These are phyloP conservation scores for Cosmia trapezina DNA, from an alignment of 2,888 invertebrate species.

Conservation along the genomic window DNA sequence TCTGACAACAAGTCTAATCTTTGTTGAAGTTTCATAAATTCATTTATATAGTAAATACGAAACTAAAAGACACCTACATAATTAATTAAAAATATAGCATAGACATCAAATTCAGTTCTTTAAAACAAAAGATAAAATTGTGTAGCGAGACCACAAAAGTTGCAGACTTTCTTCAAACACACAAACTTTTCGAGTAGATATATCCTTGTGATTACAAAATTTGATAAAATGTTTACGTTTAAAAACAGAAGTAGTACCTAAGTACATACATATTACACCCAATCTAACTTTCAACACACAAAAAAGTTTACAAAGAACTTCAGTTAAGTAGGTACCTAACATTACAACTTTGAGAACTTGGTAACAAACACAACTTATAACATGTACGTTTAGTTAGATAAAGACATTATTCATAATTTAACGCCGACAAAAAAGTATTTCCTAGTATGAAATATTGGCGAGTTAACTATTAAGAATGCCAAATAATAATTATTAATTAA, in stretches of 20 bases:
- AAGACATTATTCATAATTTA: too few relatives aligned
- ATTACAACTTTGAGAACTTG: conserved; percentile 9
- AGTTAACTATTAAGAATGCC: too few relatives aligned
- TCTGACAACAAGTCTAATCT: too few relatives aligned
- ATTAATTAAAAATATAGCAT: too few relatives aligned
- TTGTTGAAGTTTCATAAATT: background rate
- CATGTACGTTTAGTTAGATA: too few relatives aligned
- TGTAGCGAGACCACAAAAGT: conserved; percentile 17
- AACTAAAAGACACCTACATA: too few relatives aligned
- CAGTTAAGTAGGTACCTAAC: background rate
- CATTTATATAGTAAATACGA: background rate
- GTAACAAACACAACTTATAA: conserved; percentile 9
- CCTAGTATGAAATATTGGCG: too few relatives aligned
- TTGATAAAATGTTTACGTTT: conserved; percentile 51
- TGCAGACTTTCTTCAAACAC: conserved; percentile 34
- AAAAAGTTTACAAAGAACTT: conserved; percentile 39
- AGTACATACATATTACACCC: conserved; percentile 32
- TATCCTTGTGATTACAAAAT: conserved; percentile 49
- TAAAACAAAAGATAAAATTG: too few relatives aligned
- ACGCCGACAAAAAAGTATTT: too few relatives aligned
- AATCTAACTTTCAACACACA: conserved; percentile 54
- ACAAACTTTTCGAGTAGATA: conserved; percentile 35
- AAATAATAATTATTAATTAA: too few relatives aligned
- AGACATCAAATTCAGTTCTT: too few relatives aligned
- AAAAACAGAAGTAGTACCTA: conserved; percentile 12